phyloP scores from a whole-genome alignment of 2,888 invertebrate species.

The Leucophora obtusa region DNA sequence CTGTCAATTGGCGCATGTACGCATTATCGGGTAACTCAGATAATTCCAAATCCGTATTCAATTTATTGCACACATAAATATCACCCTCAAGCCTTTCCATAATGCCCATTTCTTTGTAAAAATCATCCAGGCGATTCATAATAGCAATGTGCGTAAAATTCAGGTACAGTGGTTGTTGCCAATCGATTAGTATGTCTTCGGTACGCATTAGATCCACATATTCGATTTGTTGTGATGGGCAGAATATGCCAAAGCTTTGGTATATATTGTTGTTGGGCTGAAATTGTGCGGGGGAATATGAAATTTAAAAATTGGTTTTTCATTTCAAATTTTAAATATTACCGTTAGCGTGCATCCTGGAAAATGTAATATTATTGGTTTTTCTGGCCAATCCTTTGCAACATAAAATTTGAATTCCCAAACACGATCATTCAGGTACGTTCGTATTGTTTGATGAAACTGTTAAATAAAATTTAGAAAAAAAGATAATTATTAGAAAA shows the following conservation, averaged over 20 bases:
- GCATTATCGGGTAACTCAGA: slow-evolving; percentile 85
- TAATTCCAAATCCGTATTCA: slow-evolving; percentile 81
- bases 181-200: slow-evolving; percentile 88
- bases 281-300: slow-evolving; percentile 66
- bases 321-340: slow-evolving; percentile 74
- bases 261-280: slow-evolving; percentile 89
- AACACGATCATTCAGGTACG: slow-evolving; percentile 91
- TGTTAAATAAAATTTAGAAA: slow-evolving; percentile 78
- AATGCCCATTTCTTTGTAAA: slow-evolving; percentile 82
- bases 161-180: slow-evolving; percentile 89
- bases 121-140: slow-evolving; percentile 87
- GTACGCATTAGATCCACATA: slow-evolving; percentile 85
- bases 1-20: slow-evolving; percentile 86
- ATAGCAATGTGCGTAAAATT: slow-evolving; percentile 91
- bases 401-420: slow-evolving; percentile 96
- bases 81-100: slow-evolving; percentile 89
- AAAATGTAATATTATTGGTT: slow-evolving; percentile 90
- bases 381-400: slow-evolving; percentile 91
- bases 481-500: neutral
- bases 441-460: slow-evolving; percentile 94
- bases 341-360: slow-evolving; percentile 93
- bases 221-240: slow-evolving; percentile 87
- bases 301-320: neutral
- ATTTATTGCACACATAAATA: slow-evolving; percentile 86
- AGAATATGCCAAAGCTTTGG: slow-evolving; percentile 92